These are phyloP conservation scores for Gavialis gangeticus DNA, from an alignment of 2,113 vertebrate genomes.

Conservation along the genomic window DNA sequence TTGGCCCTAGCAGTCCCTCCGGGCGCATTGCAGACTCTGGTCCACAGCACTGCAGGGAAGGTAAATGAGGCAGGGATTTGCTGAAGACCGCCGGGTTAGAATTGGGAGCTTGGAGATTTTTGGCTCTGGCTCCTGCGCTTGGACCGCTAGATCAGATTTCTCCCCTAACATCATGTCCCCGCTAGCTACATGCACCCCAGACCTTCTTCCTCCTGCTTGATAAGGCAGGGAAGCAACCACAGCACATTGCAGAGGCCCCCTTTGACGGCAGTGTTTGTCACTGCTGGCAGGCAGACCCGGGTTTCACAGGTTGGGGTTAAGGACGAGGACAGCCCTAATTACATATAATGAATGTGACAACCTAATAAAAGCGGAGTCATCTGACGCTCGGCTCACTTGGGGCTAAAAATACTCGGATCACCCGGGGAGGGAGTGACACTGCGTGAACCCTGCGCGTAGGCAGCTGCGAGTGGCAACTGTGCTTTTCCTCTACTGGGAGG, in stretches of 20 bases:
- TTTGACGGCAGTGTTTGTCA: background rate
- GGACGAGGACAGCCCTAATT: background rate
- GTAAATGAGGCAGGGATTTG: background rate
- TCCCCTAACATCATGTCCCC: no score
- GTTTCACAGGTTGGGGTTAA: fast-evolving
- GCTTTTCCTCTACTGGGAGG: background rate
- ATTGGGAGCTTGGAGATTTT: background rate
- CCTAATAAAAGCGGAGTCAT: constrained; percentile 1
- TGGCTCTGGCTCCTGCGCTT: background rate
- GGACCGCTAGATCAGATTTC: background rate
- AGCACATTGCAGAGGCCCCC: no score
- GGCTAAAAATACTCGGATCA: constrained; percentile 13
- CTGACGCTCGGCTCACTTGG: background rate
- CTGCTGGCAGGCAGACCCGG: background rate
- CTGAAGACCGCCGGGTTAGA: background rate
- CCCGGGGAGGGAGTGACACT: background rate
- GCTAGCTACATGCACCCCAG: no score
- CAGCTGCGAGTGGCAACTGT: background rate
- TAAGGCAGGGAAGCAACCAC: no score
- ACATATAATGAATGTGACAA: background rate
- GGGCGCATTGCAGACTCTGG: background rate
- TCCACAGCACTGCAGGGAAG: background rate
- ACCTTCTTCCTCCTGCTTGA: no score
- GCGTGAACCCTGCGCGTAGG: constrained; percentile 28
- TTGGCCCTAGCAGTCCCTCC: background rate